A percentile compares a stretch with the other conserved stretches of the same genome.
phyloP scores from a whole-genome alignment of 2,888 invertebrate genomes.

The Oxystoma pomonae region DNA sequence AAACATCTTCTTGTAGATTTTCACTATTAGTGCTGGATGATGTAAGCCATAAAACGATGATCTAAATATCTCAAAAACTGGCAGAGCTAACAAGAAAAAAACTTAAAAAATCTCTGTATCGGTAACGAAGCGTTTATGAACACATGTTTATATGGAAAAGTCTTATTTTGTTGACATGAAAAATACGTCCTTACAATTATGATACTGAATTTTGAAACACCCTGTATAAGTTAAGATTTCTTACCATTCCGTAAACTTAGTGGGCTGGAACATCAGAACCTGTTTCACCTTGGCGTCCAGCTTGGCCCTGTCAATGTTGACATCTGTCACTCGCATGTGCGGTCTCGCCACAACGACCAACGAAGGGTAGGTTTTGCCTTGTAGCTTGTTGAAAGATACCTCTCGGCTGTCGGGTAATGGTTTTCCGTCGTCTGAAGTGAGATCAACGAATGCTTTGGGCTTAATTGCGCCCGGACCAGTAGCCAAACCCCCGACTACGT shows the following conservation, averaged over 20 bases:
- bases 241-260: slow-evolving; percentile 83
- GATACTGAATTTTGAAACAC: no score
- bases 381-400: slow-evolving; percentile 71
- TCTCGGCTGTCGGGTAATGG: slow-evolving; percentile 67
- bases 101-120: no score
- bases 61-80: no score
- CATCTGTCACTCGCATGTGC: slow-evolving; percentile 67
- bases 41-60: no score
- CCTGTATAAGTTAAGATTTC: no score
- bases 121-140: no score
- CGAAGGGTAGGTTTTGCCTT: slow-evolving; percentile 82
- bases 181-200: no score
- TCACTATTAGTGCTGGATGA: no score
- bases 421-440: slow-evolving; percentile 58
- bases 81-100: no score
- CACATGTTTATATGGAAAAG: no score
- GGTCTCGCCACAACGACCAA: slow-evolving; percentile 80
- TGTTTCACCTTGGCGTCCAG: slow-evolving; percentile 78
- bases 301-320: slow-evolving; percentile 56
- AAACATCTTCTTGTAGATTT: no score
- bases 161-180: no score
- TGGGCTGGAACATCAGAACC: slow-evolving; percentile 74
- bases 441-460: slow-evolving; percentile 53
- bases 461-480: slow-evolving; percentile 47
- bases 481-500: slow-evolving; percentile 68